phyloP scores from a whole-genome alignment of 2,797 vertebrate species.

The Trematomus bernacchii region DNA sequence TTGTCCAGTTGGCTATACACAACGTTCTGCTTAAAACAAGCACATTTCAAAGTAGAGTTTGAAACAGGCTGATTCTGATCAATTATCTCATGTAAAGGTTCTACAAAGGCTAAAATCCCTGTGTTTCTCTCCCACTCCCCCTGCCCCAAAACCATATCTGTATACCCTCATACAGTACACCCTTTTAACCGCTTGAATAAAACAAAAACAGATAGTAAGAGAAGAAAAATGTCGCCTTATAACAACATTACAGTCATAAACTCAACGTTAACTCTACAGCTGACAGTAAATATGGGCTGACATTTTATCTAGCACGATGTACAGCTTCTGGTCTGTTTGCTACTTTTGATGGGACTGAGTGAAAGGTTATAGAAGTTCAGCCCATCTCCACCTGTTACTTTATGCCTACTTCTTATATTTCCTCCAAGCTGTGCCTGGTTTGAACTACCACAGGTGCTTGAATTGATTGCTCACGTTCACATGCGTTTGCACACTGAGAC shows the following conservation, averaged over 20 bases:
- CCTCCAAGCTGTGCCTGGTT: too few relatives aligned
- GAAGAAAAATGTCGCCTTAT: background rate
- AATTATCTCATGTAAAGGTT: background rate
- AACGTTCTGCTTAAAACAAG: background rate
- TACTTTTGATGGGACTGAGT: background rate
- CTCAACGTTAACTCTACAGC: background rate
- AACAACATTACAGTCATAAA: background rate
- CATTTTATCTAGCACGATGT: background rate
- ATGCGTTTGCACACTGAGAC: background rate
- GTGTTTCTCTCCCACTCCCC: too few relatives aligned
- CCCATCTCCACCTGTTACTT: background rate
- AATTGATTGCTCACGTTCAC: background rate
- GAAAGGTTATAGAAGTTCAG: background rate
- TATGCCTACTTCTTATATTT: background rate
- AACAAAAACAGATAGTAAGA: slow-evolving; percentile 9
- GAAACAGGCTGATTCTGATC: background rate
- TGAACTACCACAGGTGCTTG: too few relatives aligned
- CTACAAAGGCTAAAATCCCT: too few relatives aligned
- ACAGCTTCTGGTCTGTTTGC: background rate
- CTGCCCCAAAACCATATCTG: too few relatives aligned
- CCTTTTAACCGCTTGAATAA: background rate
- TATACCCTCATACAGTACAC: too few relatives aligned
- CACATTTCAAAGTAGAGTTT: background rate
- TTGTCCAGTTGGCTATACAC: background rate
- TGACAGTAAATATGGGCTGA: background rate